Conservation (phyloP, 2,797 vertebrate species). For the Melanotaenia trifasciata region DNA sequence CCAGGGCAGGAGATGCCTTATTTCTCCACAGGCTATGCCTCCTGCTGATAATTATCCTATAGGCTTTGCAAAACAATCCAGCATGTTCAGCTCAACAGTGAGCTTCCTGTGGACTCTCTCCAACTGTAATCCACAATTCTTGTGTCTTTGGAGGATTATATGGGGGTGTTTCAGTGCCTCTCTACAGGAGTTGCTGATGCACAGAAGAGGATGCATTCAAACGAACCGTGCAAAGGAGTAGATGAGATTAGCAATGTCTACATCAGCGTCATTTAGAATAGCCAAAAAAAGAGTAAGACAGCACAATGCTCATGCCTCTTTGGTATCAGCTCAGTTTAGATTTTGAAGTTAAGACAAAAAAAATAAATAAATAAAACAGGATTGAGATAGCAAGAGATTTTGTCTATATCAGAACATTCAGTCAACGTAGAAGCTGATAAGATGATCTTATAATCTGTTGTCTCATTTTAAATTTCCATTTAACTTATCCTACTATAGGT, state of each 20-base stretch:
- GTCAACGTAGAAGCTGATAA: constrained; percentile 17
- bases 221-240: constrained; percentile 2
- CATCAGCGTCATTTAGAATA: constrained; percentile 23
- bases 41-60: constrained; percentile 67
- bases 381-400: constrained; percentile 18
- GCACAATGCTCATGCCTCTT: background rate
- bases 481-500: constrained; percentile 36
- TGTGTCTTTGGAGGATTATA: constrained; percentile 63
- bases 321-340: constrained; percentile 15
- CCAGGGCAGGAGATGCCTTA: constrained; percentile 55
- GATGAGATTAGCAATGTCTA: constrained; percentile 40
- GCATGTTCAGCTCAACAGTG: constrained; percentile 59
- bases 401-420: constrained; percentile 18
- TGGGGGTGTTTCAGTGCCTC: constrained; percentile 35
- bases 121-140: constrained; percentile 62
- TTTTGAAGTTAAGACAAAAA: background rate
- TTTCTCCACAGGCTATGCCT: constrained; percentile 63
- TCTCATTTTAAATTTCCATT: constrained; percentile 33
- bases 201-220: constrained; percentile 40
- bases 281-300: background rate
- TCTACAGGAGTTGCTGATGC: constrained; percentile 39
- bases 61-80: constrained; percentile 62
- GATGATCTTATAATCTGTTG: constrained; percentile 32
- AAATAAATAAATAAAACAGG: background rate
- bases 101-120: constrained; percentile 62